Evolutionary conservation across 2,113 vertebrate genomes (phyloP).

Genomic region (Electrona antarctica): DNA sequence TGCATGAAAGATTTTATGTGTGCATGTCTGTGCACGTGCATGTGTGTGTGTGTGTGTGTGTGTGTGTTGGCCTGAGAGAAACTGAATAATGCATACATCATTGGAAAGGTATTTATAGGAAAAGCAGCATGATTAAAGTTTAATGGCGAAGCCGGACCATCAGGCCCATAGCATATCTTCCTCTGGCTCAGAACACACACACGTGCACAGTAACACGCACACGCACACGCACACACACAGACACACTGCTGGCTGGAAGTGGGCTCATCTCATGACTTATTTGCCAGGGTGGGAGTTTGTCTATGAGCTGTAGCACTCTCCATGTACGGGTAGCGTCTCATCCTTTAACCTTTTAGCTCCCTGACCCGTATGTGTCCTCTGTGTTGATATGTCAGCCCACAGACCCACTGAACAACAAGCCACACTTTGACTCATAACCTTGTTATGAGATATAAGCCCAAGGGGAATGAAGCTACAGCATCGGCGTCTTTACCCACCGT

Average conservation of each 20-base stretch:
- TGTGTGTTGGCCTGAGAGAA: slow-evolving; percentile 43
- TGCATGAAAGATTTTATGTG: slow-evolving; percentile 20
- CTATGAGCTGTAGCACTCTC: background rate
- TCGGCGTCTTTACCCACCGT: background rate
- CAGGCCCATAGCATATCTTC: slow-evolving; percentile 55
- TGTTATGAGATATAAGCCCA: background rate
- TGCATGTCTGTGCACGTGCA: slow-evolving; percentile 2
- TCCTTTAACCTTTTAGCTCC: slow-evolving; percentile 14
- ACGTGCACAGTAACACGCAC: background rate
- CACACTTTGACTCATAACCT: background rate
- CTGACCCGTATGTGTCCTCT: slow-evolving; percentile 2
- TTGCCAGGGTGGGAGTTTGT: slow-evolving; percentile 27
- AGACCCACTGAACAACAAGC: background rate
- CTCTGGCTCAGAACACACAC: background rate
- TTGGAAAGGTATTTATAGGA: slow-evolving; percentile 78
- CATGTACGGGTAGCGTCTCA: background rate
- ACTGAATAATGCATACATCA: slow-evolving; percentile 78
- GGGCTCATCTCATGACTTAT: slow-evolving; percentile 15
- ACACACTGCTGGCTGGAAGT: background rate
- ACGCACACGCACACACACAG: background rate
- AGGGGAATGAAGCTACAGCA: background rate
- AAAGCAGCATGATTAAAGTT: slow-evolving; percentile 72
- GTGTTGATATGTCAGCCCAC: background rate
- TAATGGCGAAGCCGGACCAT: slow-evolving; percentile 71
- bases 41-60: slow-evolving; percentile 8